Base-by-base conservation (phyloP, 2,888 invertebrate species). In the Epinotia nisella region DNA sequence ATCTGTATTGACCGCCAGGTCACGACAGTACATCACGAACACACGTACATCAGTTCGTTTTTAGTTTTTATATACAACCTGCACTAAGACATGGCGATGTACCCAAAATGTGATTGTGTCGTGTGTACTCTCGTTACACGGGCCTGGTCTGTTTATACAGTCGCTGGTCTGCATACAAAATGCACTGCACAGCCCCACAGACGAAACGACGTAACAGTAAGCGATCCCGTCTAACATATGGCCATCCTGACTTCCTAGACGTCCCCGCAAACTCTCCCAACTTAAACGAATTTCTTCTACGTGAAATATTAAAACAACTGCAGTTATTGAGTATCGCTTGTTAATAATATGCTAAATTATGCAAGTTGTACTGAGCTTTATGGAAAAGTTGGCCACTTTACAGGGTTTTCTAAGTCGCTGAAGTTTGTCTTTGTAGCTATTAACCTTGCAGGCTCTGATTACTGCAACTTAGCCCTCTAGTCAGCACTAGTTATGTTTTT, bases 91-190 rank as follows among this genome's bases (percentile, higher is more conserved):
- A 15, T 19, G 11, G 13, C 3, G 51, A n/a, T 1, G 41, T 66
- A 65, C 53, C 65, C 61, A 75, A 70, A 70, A 74, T 61, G 61
- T 76, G 77, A 78, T 76, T 77, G 73, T 74, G 58, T 69, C 49
- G 58, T 53, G 64, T 64, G 19, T 68, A 58, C 69, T 67, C 65
- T 64, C 49, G 61, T 56, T 67, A 59, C 62, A 64, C 69, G 56
- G 67, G 78, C 75, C 71, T 64, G 76, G 75, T 77, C 76, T 82
- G 82, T 82, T 83, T 85, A 83, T 85, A 82, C 82, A 82, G 78
- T 76, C 78, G 74, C 75, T 80, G 77, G 81, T 82, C 82, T 85
- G 85, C 84, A 86, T 85, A 84, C 81, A 82, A 80, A 84, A 81
- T 78, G 68, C 68, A 51, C 39, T 69, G 67, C 49, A 53, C 0